Evolutionary conservation across 2,888 invertebrate genomes (phyloP), one percentile per base, ranked within the genome.

Genomic region (Crepidodera aurea): DNA sequence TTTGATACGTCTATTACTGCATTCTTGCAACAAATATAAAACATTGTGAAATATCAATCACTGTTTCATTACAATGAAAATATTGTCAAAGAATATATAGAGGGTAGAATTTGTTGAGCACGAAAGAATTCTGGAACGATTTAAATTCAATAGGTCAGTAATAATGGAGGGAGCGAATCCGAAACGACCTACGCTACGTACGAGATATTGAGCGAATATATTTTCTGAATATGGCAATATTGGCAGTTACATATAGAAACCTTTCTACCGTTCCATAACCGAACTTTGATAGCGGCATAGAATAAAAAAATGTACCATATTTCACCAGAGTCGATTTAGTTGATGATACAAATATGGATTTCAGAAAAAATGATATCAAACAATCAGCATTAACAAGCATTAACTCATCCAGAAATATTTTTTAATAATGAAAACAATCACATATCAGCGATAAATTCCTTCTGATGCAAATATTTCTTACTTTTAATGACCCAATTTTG

Each of bases 181-280:
- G 44, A 48, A 62, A 56, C 62, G 60, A 37, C 22, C 53, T 48
- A 54, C 44, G 51, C 48, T 54, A 55, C 46, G 50, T 29, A 55
- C 51, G 46, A 55, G 58, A 62, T 66, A 64, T 62, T 59, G 62
- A 51, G 59, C 60, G 54, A 62, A 66, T 66, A 66, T 62, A 57
- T 66, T 62, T 46, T 57, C 56, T 22, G 48, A 55, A 51, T 50
- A 64, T 53, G 58, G 56, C 51, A 32, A 57, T 64, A 66, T 66
- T 64, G 66, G 62, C 66, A 66, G 66, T 62, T 56, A 60, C 64
- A 56, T 62, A 66, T 64, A 56, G 64, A 48, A 59, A 42, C n/a
- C 40, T 51, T 32, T 32, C 50, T 42, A 53, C 55, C 56, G 53
- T 64, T 56, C 51, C 39, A 48, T 51, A 63, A 61, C 44, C 55